Evolutionary conservation across 1,140 invertebrate species (phyloP).

Genomic region (Drosophila santomea): DNA sequence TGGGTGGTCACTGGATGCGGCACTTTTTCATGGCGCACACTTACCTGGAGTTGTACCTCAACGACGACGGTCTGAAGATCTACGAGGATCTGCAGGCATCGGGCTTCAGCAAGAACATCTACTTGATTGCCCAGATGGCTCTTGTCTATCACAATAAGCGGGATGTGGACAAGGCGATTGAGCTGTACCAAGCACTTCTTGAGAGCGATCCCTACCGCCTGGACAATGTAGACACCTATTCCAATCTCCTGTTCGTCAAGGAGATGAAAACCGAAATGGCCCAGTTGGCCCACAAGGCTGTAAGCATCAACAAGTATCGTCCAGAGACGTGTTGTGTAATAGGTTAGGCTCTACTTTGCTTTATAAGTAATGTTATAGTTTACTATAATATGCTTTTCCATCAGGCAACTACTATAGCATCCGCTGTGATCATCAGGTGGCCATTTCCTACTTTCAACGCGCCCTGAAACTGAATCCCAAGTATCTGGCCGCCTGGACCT

Average conservation of each 20-base stretch:
- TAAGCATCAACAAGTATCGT: constrained; percentile 97
- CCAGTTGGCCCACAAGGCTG: constrained; percentile 95
- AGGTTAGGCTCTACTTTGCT: constrained; percentile 87
- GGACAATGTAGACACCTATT: constrained; percentile 98
- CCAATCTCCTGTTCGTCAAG: constrained; percentile 98
- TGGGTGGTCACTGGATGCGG: constrained; percentile 98
- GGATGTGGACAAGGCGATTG: constrained; percentile 96
- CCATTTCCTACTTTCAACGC: constrained; percentile 97
- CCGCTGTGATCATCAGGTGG: constrained; percentile 97
- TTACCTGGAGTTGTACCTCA: constrained; percentile 95
- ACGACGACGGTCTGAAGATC: constrained; percentile 94
- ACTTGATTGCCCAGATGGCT: constrained; percentile 96
- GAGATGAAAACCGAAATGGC: constrained; percentile 97
- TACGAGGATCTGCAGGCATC: constrained; percentile 91
- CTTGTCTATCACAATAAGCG: constrained; percentile 96
- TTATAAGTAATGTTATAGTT: too few species aligned
- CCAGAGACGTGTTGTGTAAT: constrained; percentile 99
- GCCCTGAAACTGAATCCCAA: constrained; percentile 97
- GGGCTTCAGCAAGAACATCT: constrained; percentile 94
- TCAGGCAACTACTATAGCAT: constrained; percentile 99
- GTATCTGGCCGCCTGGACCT: constrained; percentile 97
- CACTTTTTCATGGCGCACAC: constrained; percentile 96
- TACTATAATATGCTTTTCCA: neutral
- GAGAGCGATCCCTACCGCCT: constrained; percentile 95
- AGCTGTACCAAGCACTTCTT: constrained; percentile 92